Percentiles rank a stretch among this genome's conserved stretches.
Conservation (phyloP, 1,140 invertebrate genomes). For the Notospermus geniculatus region DNA sequence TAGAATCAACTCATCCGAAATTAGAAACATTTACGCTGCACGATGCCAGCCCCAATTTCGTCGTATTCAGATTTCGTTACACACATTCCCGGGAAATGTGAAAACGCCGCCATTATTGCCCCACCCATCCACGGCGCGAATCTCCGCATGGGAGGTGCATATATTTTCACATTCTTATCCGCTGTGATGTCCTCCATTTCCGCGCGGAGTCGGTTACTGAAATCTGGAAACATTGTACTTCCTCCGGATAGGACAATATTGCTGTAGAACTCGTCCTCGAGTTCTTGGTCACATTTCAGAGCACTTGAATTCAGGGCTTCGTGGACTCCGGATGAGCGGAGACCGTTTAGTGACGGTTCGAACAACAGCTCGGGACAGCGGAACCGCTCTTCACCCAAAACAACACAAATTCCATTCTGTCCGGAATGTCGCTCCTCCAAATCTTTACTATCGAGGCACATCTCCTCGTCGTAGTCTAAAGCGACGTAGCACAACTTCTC, state of each 20-base stretch:
- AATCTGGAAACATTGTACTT: constrained; percentile 73
- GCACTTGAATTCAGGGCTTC: constrained; percentile 84
- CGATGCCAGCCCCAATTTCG: constrained; percentile 86
- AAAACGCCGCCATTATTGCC: constrained; percentile 57
- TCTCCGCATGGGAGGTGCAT: constrained; percentile 54
- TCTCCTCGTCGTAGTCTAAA: constrained; percentile 64
- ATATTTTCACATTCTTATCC: constrained; percentile 21
- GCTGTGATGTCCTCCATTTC: constrained; percentile 1
- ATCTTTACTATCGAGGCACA: constrained; percentile 80
- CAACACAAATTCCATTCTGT: constrained; percentile 65
- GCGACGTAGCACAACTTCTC: no score
- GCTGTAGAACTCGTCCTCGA: constrained; percentile 83
- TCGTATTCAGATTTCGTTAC: constrained; percentile 93
- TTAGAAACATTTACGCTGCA: constrained; percentile 56
- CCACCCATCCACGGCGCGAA: constrained; percentile 45
- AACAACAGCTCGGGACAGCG: constrained; percentile 84
- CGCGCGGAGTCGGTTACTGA: constrained; percentile 8
- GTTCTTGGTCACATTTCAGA: constrained; percentile 63
- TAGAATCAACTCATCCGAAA: no score
- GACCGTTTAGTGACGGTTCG: constrained; percentile 60
- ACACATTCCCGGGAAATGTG: constrained; percentile 66
- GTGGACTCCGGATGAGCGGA: constrained; percentile 32
- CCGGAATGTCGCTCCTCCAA: constrained; percentile 67
- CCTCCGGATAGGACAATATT: constrained; percentile 67
- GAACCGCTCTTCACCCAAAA: constrained; percentile 76